Evolutionary conservation across 2,888 invertebrate genomes (phyloP).

Genomic region (Chouioia cunea): DNA sequence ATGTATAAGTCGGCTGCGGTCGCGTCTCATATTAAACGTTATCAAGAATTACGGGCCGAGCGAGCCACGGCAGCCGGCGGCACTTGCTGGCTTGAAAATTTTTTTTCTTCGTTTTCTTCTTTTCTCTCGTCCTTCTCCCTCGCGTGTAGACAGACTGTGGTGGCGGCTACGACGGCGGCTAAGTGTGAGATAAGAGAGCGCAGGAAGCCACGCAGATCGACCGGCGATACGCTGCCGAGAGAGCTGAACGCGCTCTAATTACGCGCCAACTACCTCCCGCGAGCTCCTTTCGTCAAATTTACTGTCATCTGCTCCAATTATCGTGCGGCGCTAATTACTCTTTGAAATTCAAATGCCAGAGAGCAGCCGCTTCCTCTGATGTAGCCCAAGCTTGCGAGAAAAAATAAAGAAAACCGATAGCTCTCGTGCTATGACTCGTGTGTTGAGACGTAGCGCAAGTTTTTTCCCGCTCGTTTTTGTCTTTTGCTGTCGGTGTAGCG

Average conservation of each 20-base stretch:
- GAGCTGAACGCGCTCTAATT: slow-evolving; percentile 22
- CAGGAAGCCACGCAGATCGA: slow-evolving; percentile 41
- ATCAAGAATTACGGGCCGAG: slow-evolving; percentile 58
- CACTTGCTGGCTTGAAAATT: no score
- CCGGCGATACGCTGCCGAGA: slow-evolving; percentile 28
- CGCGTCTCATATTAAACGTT: slow-evolving; percentile 63
- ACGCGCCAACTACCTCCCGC: slow-evolving; percentile 23
- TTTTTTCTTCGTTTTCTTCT: slow-evolving; percentile 20
- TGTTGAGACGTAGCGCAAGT: no score
- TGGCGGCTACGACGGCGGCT: no score
- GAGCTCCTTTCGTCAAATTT: slow-evolving; percentile 42
- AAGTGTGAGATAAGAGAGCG: slow-evolving; percentile 43
- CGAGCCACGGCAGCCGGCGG: slow-evolving; percentile 5
- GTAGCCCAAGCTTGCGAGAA: background rate
- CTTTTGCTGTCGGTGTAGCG: background rate
- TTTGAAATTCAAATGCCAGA: slow-evolving; percentile 42
- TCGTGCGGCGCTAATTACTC: slow-evolving; percentile 40
- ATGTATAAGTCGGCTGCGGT: slow-evolving; percentile 58
- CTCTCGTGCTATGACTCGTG: no score
- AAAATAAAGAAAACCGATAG: slow-evolving; percentile 10
- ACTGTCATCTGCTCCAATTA: slow-evolving; percentile 46
- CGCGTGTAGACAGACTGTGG: background rate
- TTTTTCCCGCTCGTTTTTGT: slow-evolving; percentile 4
- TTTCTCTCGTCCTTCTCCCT: background rate
- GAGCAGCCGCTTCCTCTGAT: slow-evolving; percentile 14